phyloP scores from a whole-genome alignment of 2,888 invertebrate genomes.

The Callosobruchus maculatus region DNA sequence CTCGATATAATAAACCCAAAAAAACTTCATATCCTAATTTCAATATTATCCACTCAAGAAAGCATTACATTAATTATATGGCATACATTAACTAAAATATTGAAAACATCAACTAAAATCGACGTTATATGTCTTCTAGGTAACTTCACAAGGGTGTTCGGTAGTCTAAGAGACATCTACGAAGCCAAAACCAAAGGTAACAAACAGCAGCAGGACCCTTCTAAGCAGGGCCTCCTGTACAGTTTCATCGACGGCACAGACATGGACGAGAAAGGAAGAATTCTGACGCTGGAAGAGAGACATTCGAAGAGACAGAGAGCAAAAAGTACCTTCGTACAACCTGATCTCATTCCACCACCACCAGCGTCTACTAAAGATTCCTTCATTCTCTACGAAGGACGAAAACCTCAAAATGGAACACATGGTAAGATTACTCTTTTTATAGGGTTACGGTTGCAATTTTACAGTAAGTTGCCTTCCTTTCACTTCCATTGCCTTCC shows the following conservation, averaged over 20 bases:
- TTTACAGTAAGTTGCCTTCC: too few species aligned
- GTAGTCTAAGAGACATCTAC: constrained; percentile 71
- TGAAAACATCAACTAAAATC: too few species aligned
- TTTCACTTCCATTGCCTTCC: too few species aligned
- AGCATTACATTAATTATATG: too few species aligned
- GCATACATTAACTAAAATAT: too few species aligned
- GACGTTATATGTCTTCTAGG: neutral
- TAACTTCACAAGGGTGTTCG: constrained; percentile 54
- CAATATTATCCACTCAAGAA: too few species aligned
- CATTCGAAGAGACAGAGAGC: constrained; percentile 71
- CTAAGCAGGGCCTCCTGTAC: neutral
- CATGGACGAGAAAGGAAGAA: constrained; percentile 58
- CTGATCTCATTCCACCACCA: constrained; percentile 67
- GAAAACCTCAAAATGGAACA: neutral
- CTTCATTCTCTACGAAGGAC: constrained; percentile 50
- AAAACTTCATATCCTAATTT: too few species aligned
- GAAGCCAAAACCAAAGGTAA: constrained; percentile 59
- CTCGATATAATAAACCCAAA: too few species aligned
- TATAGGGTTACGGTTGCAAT: too few species aligned
- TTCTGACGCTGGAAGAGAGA: constrained; percentile 68
- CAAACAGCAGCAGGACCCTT: neutral
- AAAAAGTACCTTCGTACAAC: constrained; percentile 53
- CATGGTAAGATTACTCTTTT: neutral
- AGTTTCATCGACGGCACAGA: neutral
- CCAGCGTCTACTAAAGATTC: constrained; percentile 32